phyloP scores from a whole-genome alignment of 2,113 vertebrate species.

The Machaerirhynchus nigripectus region DNA sequence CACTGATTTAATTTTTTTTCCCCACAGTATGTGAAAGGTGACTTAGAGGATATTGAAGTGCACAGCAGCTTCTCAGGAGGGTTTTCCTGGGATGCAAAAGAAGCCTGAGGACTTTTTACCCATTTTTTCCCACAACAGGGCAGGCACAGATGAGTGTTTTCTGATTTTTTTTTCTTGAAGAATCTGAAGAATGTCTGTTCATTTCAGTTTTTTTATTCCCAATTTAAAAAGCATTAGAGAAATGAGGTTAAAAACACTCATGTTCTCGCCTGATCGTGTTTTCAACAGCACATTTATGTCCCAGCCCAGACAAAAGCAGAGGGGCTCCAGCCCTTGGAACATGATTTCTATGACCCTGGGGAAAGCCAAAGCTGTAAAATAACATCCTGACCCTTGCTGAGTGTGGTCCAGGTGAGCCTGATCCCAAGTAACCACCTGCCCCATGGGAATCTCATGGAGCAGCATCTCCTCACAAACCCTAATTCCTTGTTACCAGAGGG shows the following conservation, averaged over 20 bases:
- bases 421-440: fast-evolving
- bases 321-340: not conserved
- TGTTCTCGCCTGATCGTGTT: not conserved
- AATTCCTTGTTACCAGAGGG: not conserved
- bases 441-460: not conserved
- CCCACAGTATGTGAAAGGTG: not conserved
- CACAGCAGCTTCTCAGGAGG: not conserved
- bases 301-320: not conserved
- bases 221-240: not conserved
- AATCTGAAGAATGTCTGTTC: not conserved
- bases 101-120: not conserved
- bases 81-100: not conserved
- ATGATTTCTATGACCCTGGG: not conserved
- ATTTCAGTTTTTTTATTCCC: not conserved
- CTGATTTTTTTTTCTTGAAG: not conserved
- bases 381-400: not conserved
- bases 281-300: not conserved
- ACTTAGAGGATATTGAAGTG: not conserved
- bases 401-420: not conserved
- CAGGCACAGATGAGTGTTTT: not conserved
- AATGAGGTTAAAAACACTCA: not conserved
- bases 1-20: not conserved
- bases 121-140: not conserved
- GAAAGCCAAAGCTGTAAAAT: not conserved
- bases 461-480: not conserved